Conservation (phyloP, 2,888 invertebrate species). For the Pycnomerus fuliginosus region DNA sequence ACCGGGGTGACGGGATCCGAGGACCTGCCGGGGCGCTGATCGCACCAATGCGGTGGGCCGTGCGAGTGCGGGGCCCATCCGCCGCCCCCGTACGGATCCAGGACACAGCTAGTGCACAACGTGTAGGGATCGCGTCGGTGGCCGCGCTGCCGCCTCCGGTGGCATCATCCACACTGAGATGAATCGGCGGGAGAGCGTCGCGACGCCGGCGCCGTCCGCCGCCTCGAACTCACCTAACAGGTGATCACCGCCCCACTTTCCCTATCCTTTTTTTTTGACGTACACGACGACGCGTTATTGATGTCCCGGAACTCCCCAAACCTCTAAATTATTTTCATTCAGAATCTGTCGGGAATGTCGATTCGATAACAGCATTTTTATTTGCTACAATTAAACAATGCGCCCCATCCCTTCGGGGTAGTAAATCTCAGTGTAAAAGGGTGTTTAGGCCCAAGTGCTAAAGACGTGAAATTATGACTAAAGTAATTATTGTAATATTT, state of each 20-base stretch:
- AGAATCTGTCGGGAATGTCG: too few species aligned
- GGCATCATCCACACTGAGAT: constrained; percentile 12
- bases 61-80: constrained; percentile 50
- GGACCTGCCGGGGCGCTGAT: constrained; percentile 48
- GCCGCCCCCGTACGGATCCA: constrained; percentile 56
- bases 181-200: constrained; percentile 7
- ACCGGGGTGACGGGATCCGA: constrained; percentile 57
- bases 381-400: too few species aligned
- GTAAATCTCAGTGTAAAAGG: too few species aligned
- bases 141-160: constrained; percentile 5
- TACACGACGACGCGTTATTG: too few species aligned
- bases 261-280: too few species aligned
- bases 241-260: too few species aligned
- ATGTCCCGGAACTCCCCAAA: too few species aligned
- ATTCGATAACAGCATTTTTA: too few species aligned
- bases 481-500: constrained; percentile 13
- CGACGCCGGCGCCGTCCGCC: background rate
- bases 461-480: constrained; percentile 25
- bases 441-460: constrained; percentile 21
- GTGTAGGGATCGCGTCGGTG: constrained; percentile 4
- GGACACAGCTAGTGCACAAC: too few species aligned
- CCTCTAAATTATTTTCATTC: too few species aligned
- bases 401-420: too few species aligned
- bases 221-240: constrained; percentile 3
- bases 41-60: constrained; percentile 43